These are phyloP conservation scores for Seriola quinqueradiata DNA, from an alignment of 2,113 vertebrate genomes.

Conservation along the genomic window DNA sequence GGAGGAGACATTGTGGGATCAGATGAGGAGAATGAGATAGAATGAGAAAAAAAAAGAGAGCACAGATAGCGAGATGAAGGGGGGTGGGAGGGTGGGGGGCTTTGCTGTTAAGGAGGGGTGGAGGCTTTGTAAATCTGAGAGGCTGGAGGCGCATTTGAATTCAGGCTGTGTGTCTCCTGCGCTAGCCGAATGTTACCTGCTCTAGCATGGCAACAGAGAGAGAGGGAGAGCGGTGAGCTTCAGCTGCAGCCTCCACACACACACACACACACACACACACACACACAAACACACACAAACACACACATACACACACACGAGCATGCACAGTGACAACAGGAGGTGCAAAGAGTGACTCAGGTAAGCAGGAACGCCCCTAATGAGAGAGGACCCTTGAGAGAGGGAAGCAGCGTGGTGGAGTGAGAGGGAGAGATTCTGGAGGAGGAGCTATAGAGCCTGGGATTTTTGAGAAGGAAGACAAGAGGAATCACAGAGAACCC, in stretches of 20 bases:
- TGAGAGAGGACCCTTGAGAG: conserved; percentile 54
- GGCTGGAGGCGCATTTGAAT: conserved; percentile 82
- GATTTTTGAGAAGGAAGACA: conserved; percentile 47
- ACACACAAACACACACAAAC: conserved; percentile 52
- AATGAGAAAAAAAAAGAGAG: background rate
- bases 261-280: conserved; percentile 42
- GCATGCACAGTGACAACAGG: conserved; percentile 46
- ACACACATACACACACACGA: conserved; percentile 23
- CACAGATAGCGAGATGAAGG: conserved; percentile 46
- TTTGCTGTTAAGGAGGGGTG: conserved; percentile 45
- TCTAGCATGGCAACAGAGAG: conserved; percentile 80
- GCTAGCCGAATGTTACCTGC: conserved; percentile 80
- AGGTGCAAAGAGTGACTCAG: conserved; percentile 70
- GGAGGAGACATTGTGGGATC: conserved; percentile 25
- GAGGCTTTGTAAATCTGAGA: conserved; percentile 64
- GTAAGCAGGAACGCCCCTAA: conserved; percentile 66
- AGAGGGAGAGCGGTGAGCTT: conserved; percentile 50
- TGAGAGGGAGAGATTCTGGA: conserved; percentile 47
- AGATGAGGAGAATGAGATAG: conserved; percentile 44
- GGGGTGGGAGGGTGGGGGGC: conserved; percentile 1
- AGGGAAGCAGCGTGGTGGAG: conserved; percentile 46
- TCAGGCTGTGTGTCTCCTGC: conserved; percentile 82
- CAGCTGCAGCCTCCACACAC: conserved; percentile 67
- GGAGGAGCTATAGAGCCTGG: conserved; percentile 66
- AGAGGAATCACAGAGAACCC: conserved; percentile 42